These are phyloP conservation scores for Acromyrmex charruanus DNA, from an alignment of 1,140 invertebrate genomes.

Conservation along the genomic window DNA sequence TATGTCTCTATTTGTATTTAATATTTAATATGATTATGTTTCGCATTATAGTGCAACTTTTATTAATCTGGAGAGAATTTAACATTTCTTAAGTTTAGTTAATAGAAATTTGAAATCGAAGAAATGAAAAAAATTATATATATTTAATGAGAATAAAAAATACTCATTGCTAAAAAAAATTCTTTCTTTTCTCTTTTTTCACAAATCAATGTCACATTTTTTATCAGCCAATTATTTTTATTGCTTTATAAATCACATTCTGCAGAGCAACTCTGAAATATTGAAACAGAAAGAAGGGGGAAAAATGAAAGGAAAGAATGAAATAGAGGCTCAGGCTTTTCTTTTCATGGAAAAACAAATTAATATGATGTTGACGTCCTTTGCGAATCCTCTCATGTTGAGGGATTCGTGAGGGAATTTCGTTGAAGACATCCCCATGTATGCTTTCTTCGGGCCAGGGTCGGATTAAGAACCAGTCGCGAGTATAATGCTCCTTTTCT, in stretches of 20 bases:
- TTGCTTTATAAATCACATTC: not conserved
- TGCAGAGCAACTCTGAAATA: not conserved
- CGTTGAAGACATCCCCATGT: not conserved
- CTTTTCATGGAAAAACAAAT: not conserved
- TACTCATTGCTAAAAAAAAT: no score
- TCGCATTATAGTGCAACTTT: not conserved
- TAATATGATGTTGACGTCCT: not conserved
- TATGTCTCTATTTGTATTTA: not conserved
- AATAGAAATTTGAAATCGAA: not conserved
- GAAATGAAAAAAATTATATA: not conserved
- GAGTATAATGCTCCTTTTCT: not conserved
- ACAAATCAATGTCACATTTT: not conserved
- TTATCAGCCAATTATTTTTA: not conserved
- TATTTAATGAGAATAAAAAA: not conserved
- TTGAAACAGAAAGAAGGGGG: not conserved
- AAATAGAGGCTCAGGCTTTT: not conserved
- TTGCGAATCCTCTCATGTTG: not conserved
- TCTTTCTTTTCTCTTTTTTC: slow-evolving; percentile 9
- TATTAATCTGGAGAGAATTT: not conserved
- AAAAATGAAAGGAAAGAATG: not conserved
- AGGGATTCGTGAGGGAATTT: slow-evolving; percentile 3
- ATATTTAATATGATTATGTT: not conserved
- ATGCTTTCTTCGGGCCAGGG: not conserved
- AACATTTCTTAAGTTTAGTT: not conserved
- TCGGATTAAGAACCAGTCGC: slow-evolving; percentile 7